Conservation (phyloP, 1,140 invertebrate genomes). For the Scaptomyza hsui region DNA sequence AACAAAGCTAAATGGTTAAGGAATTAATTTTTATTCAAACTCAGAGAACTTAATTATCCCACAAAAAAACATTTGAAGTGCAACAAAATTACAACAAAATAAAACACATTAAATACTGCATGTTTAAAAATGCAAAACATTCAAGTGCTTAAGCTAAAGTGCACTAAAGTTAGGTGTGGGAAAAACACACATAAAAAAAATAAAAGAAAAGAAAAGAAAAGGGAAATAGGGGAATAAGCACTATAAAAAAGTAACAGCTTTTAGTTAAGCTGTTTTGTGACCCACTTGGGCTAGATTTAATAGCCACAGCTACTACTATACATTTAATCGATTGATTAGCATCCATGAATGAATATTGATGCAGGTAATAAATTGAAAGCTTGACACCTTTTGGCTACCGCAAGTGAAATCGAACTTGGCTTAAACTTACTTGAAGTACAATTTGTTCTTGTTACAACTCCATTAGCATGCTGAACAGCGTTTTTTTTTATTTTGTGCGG, state of each 20-base stretch:
- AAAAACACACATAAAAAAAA: slow-evolving; percentile 10
- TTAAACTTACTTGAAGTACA: slow-evolving; percentile 9
- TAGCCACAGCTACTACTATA: neutral
- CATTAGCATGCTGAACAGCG: slow-evolving; percentile 57
- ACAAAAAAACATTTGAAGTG: too few species aligned
- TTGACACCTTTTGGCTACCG: slow-evolving; percentile 1
- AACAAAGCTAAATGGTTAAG: too few species aligned
- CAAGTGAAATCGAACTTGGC: slow-evolving; percentile 9
- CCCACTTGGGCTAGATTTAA: neutral
- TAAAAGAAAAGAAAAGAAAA: too few species aligned
- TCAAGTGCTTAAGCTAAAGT: slow-evolving; percentile 25
- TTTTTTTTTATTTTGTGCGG: slow-evolving; percentile 25
- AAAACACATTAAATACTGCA: slow-evolving; percentile 8
- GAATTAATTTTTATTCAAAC: too few species aligned
- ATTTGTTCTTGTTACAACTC: slow-evolving; percentile 52
- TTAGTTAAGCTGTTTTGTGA: neutral
- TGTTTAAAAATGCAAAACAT: slow-evolving; percentile 26
- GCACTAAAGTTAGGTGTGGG: slow-evolving; percentile 1
- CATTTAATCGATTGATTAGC: slow-evolving; percentile 22
- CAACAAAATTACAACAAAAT: neutral
- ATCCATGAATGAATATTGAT: slow-evolving; percentile 18
- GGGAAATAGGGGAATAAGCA: neutral
- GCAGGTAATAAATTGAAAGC: neutral
- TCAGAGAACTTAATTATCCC: too few species aligned
- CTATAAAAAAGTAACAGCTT: neutral